These are phyloP conservation scores for Australoheros facetus DNA, from an alignment of 2,797 vertebrate genomes.

Conservation along the genomic window DNA sequence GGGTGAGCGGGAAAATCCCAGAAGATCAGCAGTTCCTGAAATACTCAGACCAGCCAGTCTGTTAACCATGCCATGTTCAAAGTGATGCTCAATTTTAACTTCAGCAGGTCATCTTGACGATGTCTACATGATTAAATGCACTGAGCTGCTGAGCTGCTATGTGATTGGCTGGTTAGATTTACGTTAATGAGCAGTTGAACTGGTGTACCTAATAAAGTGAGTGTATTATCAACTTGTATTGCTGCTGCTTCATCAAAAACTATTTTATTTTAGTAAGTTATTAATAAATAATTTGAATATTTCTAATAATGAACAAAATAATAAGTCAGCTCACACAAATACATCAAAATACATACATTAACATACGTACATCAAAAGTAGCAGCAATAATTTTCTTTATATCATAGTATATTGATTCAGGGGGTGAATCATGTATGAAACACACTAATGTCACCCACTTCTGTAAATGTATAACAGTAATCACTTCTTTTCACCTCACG, in stretches of 20 bases:
- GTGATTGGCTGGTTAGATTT: neutral
- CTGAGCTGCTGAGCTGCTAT: neutral
- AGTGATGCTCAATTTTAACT: too few relatives aligned
- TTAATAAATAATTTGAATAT: neutral
- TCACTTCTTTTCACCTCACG: neutral
- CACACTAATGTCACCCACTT: too few relatives aligned
- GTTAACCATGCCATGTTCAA: too few relatives aligned
- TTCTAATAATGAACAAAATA: neutral
- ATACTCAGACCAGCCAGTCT: too few relatives aligned
- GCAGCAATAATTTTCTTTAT: too few relatives aligned
- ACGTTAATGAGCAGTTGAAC: neutral
- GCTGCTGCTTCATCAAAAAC: neutral
- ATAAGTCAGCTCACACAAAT: neutral
- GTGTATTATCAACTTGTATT: neutral
- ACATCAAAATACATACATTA: neutral
- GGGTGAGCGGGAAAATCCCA: too few relatives aligned
- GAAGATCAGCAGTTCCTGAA: too few relatives aligned
- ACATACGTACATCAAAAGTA: neutral
- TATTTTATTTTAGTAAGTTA: neutral
- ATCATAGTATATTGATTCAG: too few relatives aligned
- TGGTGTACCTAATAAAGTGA: neutral
- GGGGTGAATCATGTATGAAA: too few relatives aligned
- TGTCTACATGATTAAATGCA: neutral
- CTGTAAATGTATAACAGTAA: too few relatives aligned
- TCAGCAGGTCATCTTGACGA: too few relatives aligned